phyloP scores from a whole-genome alignment of 2,888 invertebrate species.

The Cynaeus angustus region DNA sequence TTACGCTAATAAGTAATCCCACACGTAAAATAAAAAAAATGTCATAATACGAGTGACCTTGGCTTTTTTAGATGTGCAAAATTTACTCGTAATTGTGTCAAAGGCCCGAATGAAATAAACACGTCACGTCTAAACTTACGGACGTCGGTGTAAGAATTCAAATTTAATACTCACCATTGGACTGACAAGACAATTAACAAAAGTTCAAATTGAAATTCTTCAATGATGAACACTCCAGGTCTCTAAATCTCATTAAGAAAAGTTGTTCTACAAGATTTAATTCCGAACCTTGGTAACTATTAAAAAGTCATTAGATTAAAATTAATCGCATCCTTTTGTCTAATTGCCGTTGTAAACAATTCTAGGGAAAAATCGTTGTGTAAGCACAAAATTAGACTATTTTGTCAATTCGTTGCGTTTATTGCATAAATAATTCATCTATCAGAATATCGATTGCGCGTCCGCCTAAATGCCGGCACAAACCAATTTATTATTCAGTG shows the following conservation, averaged over 20 bases:
- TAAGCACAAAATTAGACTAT: no score
- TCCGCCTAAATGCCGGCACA: not conserved
- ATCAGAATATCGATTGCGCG: slow-evolving; percentile 9
- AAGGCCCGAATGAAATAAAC: no score
- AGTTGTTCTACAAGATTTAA: slow-evolving; percentile 31
- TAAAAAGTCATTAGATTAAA: slow-evolving; percentile 35
- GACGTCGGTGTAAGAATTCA: not conserved
- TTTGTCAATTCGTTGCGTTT: not conserved
- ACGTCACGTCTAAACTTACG: not conserved
- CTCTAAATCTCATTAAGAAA: slow-evolving; percentile 34
- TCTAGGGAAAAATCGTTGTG: no score
- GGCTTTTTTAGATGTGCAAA: no score
- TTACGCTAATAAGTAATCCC: not conserved
- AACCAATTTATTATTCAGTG: slow-evolving; percentile 13
- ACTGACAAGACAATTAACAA: slow-evolving; percentile 26
- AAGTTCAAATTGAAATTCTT: slow-evolving; percentile 32
- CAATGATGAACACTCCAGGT: slow-evolving; percentile 10
- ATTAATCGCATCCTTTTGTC: slow-evolving; percentile 29
- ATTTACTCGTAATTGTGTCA: no score
- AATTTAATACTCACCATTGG: slow-evolving; percentile 3
- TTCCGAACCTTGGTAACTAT: slow-evolving; percentile 24
- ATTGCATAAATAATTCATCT: slow-evolving; percentile 18
- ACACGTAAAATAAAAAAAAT: not conserved
- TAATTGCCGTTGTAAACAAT: slow-evolving; percentile 1
- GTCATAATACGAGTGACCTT: no score